Evolutionary conservation across 2,888 invertebrate species (phyloP).

Genomic region (Ormyrus nitidulus): DNA sequence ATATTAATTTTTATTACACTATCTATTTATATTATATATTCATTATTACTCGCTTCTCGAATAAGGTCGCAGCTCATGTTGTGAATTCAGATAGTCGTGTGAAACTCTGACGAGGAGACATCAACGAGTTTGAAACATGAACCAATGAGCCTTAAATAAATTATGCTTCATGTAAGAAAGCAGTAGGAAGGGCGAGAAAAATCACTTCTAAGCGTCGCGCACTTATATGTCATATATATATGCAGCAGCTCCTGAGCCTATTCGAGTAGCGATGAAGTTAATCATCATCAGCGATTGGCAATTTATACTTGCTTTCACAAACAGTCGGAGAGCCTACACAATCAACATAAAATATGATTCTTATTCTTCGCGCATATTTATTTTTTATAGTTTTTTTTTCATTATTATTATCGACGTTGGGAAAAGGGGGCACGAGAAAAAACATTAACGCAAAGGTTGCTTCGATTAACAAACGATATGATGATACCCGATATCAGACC

Average conservation of each 20-base stretch:
- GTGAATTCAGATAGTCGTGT: constrained; percentile 46
- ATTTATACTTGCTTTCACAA: constrained; percentile 60
- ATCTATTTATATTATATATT: constrained; percentile 68
- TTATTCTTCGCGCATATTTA: constrained; percentile 53
- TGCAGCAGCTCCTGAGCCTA: constrained; percentile 60
- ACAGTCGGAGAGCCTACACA: constrained; percentile 60
- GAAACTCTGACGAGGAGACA: constrained; percentile 52
- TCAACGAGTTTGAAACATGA: constrained; percentile 49
- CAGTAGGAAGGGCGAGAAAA: constrained; percentile 31
- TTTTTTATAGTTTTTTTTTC: constrained; percentile 22
- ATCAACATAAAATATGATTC: constrained; percentile 61
- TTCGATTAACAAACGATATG: constrained; percentile 62
- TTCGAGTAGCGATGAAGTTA: constrained; percentile 64
- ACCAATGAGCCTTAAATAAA: constrained; percentile 46
- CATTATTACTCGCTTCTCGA: constrained; percentile 68
- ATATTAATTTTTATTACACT: constrained; percentile 72
- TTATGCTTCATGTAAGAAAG: constrained; percentile 34
- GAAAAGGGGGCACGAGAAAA: constrained; percentile 29
- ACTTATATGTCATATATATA: constrained; percentile 42
- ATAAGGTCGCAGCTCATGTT: constrained; percentile 64
- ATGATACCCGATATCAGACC: constrained; percentile 68
- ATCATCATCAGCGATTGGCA: constrained; percentile 63
- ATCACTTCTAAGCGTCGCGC: constrained; percentile 42
- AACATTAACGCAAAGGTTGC: constrained; percentile 52
- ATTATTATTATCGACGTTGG: constrained; percentile 40